Conservation (phyloP, 2,888 invertebrate genomes). For the Stenoptilia bipunctidactyla region DNA sequence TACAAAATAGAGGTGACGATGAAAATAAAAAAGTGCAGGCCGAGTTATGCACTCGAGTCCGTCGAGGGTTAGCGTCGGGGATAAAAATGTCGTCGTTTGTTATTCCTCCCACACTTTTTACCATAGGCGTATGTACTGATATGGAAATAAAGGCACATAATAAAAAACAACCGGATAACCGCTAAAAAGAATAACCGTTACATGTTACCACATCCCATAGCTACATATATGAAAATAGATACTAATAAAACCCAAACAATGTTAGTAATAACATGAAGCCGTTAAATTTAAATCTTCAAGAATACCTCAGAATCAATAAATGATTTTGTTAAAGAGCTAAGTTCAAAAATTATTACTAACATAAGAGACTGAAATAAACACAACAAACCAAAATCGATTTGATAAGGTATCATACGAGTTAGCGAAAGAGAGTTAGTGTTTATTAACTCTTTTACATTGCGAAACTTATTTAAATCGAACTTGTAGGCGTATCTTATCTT, state of each 20-base stretch:
- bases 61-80: slow-evolving; percentile 23
- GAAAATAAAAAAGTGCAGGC: slow-evolving; percentile 34
- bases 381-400: too few species aligned
- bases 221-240: slow-evolving; percentile 36
- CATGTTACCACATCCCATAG: slow-evolving; percentile 48
- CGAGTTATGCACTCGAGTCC: slow-evolving; percentile 36
- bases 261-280: slow-evolving; percentile 32
- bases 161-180: slow-evolving; percentile 34
- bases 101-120: slow-evolving; percentile 24
- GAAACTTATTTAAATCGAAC: too few species aligned
- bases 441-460: too few species aligned
- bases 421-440: too few species aligned
- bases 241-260: slow-evolving; percentile 38
- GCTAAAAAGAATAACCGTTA: slow-evolving; percentile 46
- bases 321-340: too few species aligned
- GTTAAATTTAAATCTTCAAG: slow-evolving; percentile 30
- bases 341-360: too few species aligned
- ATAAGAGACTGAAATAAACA: too few species aligned
- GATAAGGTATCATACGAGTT: too few species aligned
- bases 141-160: not conserved
- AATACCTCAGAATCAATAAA: slow-evolving; percentile 26
- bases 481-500: too few species aligned
- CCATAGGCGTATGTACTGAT: slow-evolving; percentile 1
- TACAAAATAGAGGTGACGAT: slow-evolving; percentile 54
- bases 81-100: slow-evolving; percentile 31